Evolutionary conservation across 2,113 vertebrate species (phyloP).

Genomic region (Python bivittatus): DNA sequence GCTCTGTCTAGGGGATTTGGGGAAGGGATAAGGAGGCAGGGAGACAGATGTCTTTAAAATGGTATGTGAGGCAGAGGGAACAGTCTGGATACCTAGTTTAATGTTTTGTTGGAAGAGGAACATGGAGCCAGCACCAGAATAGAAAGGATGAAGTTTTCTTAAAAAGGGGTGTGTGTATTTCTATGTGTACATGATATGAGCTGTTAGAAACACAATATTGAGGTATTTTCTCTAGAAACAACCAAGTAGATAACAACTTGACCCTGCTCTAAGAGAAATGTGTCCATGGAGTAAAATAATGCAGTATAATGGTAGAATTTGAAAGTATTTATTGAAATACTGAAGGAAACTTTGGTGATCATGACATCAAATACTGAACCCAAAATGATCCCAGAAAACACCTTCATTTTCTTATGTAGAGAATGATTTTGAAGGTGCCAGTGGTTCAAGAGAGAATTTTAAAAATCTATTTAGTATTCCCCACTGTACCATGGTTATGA

Average conservation of each 20-base stretch:
- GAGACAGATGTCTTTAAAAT: slow-evolving; percentile 25
- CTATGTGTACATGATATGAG: neutral
- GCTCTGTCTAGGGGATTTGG: slow-evolving; percentile 30
- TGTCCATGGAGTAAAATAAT: neutral
- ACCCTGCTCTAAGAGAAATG: neutral
- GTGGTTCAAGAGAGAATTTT: neutral
- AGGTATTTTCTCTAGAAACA: neutral
- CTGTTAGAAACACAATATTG: neutral
- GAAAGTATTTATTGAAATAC: neutral
- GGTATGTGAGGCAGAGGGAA: slow-evolving; percentile 3
- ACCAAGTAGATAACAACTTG: neutral
- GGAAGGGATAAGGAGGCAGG: slow-evolving; percentile 4
- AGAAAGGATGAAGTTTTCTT: neutral
- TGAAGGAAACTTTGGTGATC: neutral
- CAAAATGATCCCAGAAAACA: neutral
- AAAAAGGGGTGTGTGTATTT: neutral
- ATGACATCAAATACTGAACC: neutral
- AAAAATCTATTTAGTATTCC: neutral
- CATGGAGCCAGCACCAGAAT: neutral
- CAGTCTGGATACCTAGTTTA: neutral
- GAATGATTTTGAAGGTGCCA: neutral
- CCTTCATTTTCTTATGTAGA: neutral
- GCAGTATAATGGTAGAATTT: neutral
- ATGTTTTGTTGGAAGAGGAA: neutral
- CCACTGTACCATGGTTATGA: neutral